phyloP scores from a whole-genome alignment of 1,140 invertebrate genomes.

The Pemphigus obesinymphae region DNA sequence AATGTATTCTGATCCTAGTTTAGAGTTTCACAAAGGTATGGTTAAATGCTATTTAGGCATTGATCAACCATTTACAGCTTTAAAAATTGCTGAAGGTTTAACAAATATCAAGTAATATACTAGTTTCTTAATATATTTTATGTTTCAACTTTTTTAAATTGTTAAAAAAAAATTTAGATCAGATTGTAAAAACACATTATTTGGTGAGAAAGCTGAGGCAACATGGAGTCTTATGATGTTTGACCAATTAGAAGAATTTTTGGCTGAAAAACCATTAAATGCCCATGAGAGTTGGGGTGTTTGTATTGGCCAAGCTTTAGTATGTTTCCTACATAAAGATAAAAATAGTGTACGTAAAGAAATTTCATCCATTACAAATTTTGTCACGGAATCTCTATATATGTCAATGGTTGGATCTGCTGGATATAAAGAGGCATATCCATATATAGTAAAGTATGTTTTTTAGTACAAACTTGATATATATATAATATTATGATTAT shows the following conservation, averaged over 20 bases:
- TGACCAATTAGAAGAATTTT: constrained; percentile 64
- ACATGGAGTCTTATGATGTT: constrained; percentile 83
- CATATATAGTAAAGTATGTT: constrained; percentile 66
- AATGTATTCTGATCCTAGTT: constrained; percentile 50
- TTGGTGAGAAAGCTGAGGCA: constrained; percentile 72
- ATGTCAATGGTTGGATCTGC: constrained; percentile 55
- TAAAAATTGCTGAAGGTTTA: constrained; percentile 61
- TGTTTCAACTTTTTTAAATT: constrained; percentile 9
- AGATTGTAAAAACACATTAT: constrained; percentile 52
- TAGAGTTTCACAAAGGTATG: constrained; percentile 56
- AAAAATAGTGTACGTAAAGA: constrained; percentile 51
- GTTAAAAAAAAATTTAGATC: constrained; percentile 47
- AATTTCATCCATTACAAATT: constrained; percentile 54
- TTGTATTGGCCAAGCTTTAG: constrained; percentile 58
- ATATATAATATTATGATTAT: constrained; percentile 5
- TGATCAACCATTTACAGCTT: constrained; percentile 70
- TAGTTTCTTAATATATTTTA: constrained; percentile 47
- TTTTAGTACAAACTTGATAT: neutral
- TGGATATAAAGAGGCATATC: constrained; percentile 78
- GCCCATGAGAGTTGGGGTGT: constrained; percentile 58
- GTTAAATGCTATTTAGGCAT: constrained; percentile 70
- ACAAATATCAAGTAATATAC: constrained; percentile 51
- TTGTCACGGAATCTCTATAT: constrained; percentile 64
- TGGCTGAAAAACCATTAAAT: constrained; percentile 54
- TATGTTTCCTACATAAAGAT: constrained; percentile 54